Evolutionary conservation across 1,140 invertebrate genomes (phyloP), one percentile per base, ranked within the genome.

Genomic region (Dolichoris vasculosae): DNA sequence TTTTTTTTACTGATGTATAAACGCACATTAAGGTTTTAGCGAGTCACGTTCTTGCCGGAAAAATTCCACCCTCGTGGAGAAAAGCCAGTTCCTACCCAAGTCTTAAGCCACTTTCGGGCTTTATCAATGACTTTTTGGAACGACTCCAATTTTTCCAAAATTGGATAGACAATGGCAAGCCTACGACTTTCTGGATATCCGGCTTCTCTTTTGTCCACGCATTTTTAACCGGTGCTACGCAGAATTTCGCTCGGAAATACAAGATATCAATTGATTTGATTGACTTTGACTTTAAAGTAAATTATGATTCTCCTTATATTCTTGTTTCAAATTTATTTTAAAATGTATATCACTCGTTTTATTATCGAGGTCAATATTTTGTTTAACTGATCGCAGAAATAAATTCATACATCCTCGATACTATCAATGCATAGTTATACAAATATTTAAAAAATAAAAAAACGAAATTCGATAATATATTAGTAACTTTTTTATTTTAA

Each of bases 151-250:
- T 96, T 93, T 95, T 96, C 48, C 92, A 96, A 90, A 93, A 95
- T 48, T 99, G 98, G 98, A 95, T 95, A 87, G 92, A 95, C 35
- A 88, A 96, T 64, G 97, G 97, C 4, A 97, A 97, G 91, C 97
- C 98, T 6, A 83, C 94, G 0, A 95, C 95, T 0, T 98, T 98
- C 93, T 99, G 98, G 98, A 94, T 99, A 8, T 98, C 98, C 0
- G 98, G 98, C 17, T 98, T 99, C 91, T 99, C 97, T 89, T 99
- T 99, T 90, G 97, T 97, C 0, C 98, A 99, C 93, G 97, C 97
- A 0, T 99, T 99, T 92, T 93, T 99, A 26, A 99, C 98, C 15
- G 98, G 97, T 6, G 97, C 97, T 1, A 95, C 97, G 88, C 98
- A 99, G 92, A 99, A 99, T 92, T 99, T 94, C 92, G 98, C 98